Evolutionary conservation across 2,888 invertebrate genomes (phyloP).

Genomic region (Lithophane leautieri): DNA sequence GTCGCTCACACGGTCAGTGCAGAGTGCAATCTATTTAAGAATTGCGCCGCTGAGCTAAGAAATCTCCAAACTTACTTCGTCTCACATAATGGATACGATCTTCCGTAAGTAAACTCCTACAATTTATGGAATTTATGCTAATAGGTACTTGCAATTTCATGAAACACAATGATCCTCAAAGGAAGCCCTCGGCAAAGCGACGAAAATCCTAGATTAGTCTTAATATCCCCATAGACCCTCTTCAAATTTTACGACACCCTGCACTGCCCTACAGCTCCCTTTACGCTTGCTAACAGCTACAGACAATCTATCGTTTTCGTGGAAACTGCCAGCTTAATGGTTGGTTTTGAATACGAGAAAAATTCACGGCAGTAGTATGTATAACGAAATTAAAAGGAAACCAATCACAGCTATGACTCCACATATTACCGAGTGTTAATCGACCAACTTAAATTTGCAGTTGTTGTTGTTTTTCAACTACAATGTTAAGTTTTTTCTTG

Average conservation of each 20-base stretch:
- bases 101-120: conserved; percentile 63
- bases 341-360: too few species aligned
- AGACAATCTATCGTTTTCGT: too few species aligned
- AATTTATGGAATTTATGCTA: not conserved
- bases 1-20: conserved; percentile 81
- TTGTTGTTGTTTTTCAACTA: too few species aligned
- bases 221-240: too few species aligned
- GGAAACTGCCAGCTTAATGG: too few species aligned
- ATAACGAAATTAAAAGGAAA: too few species aligned
- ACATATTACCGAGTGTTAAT: too few species aligned
- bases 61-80: conserved; percentile 76
- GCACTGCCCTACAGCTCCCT: not conserved
- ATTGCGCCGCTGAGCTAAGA: conserved; percentile 80
- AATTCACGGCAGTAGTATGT: too few species aligned
- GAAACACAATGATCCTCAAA: not conserved
- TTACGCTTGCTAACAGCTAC: conserved; percentile 1
- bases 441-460: too few species aligned
- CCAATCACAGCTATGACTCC: too few species aligned
- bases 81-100: conserved; percentile 51
- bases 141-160: not conserved
- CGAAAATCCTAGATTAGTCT: not conserved
- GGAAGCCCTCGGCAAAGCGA: not conserved
- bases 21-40: conserved; percentile 75
- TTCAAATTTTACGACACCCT: not conserved
- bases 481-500: too few species aligned